Conservation (phyloP, 2,888 invertebrate species). For the Sarcophaga caerulescens region DNA sequence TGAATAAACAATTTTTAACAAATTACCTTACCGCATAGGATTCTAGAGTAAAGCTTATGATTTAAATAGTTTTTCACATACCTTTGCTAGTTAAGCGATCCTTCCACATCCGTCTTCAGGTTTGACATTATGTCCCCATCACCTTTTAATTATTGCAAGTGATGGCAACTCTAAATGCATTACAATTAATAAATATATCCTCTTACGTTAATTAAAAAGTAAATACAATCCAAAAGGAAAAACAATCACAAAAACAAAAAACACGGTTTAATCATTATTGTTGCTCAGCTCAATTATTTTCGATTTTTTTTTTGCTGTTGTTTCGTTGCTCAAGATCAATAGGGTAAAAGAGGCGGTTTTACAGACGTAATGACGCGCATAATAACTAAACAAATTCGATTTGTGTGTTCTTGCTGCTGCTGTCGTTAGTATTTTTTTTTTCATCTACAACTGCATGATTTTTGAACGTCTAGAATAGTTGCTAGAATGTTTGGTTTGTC, state of each 20-base stretch:
- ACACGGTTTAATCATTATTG: conserved; percentile 7
- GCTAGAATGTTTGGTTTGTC: background rate
- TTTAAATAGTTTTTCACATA: no score
- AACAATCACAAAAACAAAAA: background rate
- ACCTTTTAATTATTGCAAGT: no score
- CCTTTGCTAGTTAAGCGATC: no score
- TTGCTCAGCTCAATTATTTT: conserved; percentile 4
- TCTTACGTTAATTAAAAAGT: background rate
- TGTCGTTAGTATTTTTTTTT: background rate
- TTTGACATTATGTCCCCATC: no score
- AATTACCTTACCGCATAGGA: no score
- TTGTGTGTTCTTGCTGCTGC: background rate
- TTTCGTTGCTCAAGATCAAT: conserved; percentile 13
- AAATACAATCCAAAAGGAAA: background rate
- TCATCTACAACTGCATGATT: background rate
- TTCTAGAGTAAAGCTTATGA: no score
- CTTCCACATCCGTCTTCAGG: no score
- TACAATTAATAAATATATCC: background rate
- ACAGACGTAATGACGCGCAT: background rate
- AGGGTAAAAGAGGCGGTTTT: background rate
- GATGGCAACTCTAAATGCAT: background rate
- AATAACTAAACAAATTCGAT: conserved; percentile 2
- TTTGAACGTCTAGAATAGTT: conserved; percentile 17
- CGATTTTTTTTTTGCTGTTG: background rate
- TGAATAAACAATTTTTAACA: no score